Percentiles rank a stretch among this genome's conserved stretches.
phyloP scores from a whole-genome alignment of 37 sponge, comb jelly and placozoan species.

The Cladorhizidae sp. region DNA sequence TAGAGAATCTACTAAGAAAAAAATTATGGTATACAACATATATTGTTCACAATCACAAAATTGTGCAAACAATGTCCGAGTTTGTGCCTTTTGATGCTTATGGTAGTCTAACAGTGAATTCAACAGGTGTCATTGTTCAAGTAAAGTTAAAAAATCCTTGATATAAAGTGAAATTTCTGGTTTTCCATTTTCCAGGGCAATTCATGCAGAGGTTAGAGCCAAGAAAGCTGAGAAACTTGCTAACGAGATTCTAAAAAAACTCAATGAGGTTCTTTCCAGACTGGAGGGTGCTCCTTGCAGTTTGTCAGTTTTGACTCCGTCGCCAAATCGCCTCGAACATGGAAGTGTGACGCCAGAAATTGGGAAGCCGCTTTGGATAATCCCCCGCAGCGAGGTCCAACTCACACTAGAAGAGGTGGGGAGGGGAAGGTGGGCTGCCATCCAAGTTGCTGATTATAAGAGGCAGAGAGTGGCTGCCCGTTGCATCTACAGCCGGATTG shows the following conservation, averaged over 20 bases:
- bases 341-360: not conserved
- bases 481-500: slow-evolving; percentile 46
- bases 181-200: not conserved
- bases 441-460: slow-evolving; percentile 54
- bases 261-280: not conserved
- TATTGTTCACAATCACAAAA: too few species aligned
- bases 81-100: too few species aligned
- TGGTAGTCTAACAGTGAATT: too few species aligned
- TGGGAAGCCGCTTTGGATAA: slow-evolving; percentile 47
- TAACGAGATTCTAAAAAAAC: slow-evolving; percentile 5
- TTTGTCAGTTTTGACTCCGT: not conserved
- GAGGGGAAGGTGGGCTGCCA: slow-evolving; percentile 58
- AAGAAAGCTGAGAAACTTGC: slow-evolving; percentile 40
- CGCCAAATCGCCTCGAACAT: not conserved
- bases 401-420: slow-evolving; percentile 57
- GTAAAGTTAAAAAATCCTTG: too few species aligned
- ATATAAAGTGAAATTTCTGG: too few species aligned
- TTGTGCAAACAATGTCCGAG: too few species aligned
- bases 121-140: too few species aligned
- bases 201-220: slow-evolving; percentile 1
- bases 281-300: not conserved
- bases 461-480: slow-evolving; percentile 73
- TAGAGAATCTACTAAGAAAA: too few species aligned
- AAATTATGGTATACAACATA: too few species aligned
- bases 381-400: slow-evolving; percentile 28